These are phyloP conservation scores for Neoaliturus tenellus DNA, from an alignment of 2,888 invertebrate species.

Conservation along the genomic window DNA sequence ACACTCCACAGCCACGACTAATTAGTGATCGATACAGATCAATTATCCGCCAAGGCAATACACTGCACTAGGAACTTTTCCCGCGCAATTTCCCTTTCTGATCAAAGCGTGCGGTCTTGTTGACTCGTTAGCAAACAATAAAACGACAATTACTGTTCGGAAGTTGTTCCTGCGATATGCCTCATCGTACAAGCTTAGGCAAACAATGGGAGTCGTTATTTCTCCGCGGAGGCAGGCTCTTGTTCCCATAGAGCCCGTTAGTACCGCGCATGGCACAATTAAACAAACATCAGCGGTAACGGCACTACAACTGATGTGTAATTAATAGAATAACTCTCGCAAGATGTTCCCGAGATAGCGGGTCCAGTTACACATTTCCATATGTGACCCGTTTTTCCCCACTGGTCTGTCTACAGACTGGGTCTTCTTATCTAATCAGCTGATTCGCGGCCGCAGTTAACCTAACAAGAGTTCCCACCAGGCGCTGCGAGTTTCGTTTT, in stretches of 20 bases:
- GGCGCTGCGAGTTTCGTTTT: not conserved
- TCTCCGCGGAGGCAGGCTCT: slow-evolving; percentile 11
- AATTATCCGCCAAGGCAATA: not conserved
- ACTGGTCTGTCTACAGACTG: not conserved
- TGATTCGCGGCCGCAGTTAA: not conserved
- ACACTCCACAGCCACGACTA: not conserved
- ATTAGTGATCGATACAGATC: not conserved
- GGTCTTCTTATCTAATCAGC: slow-evolving; percentile 6
- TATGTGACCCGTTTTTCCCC: slow-evolving; percentile 26
- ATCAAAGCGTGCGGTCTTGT: not conserved
- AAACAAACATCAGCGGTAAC: slow-evolving; percentile 28
- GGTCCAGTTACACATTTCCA: slow-evolving; percentile 27
- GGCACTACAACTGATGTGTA: slow-evolving; percentile 10
- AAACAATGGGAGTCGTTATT: slow-evolving; percentile 19
- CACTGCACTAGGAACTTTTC: not conserved
- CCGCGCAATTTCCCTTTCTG: not conserved
- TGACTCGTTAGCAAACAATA: slow-evolving; percentile 29
- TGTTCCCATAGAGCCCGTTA: slow-evolving; percentile 25
- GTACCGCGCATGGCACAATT: slow-evolving; percentile 8
- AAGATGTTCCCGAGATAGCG: slow-evolving; percentile 18
- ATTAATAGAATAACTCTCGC: slow-evolving; percentile 10
- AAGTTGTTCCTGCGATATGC: not conserved
- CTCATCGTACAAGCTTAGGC: not conserved
- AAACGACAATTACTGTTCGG: not conserved
- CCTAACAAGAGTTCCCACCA: not conserved